Base-by-base conservation (phyloP, 2,797 vertebrate species). In the Crocidura indochinensis region DNA sequence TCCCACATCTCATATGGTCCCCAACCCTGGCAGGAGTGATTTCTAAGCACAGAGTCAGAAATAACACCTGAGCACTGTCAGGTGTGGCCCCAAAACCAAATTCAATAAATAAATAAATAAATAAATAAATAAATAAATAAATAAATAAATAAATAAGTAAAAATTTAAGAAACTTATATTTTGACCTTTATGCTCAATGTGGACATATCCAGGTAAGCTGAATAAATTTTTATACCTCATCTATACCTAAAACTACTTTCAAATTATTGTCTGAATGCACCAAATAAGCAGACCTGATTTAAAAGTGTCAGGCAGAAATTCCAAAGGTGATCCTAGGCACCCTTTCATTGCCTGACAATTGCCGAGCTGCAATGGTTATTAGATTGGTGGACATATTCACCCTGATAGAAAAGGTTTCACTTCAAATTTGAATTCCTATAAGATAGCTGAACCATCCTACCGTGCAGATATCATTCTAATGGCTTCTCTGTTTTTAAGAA, bases 201-300 rank as follows among this genome's bases (percentile, higher is more conserved):
- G 69, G 92, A 53, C 67, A 69, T 75, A 90, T 72, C 44, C 60
- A 60, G 6, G 8, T 69, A 75, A 81, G 79, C 27, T 17, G 67
- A 27, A 47, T 76, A 38, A 53, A 64, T 31, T n/a, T 44, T 60
- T 72, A 74, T 62, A 62, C 26, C 29, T 82, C 71, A 75, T 84
- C 20, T 87, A 3, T 26, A 15, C 53, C 51, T 87, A 67, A 87
- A 71, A 65, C 15, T 56, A 31, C 2, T 24, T 65, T 75, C 75
- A 77, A 85, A 27, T n/a, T 69, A 69, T 80, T 71, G 31, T 71
- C 83, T 68, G 67, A 75, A 85, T 71, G 78, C 3, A 10, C 8
- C 22, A 67, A 56, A 71, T 62, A 29, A 65, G 8, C 38, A 87
- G 49, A 60, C 10, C 49, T 69, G 29, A 53, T 0, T 4, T n/a